Evolutionary conservation across 2,113 vertebrate genomes (phyloP).

Genomic region (Pygoscelis adeliae): DNA sequence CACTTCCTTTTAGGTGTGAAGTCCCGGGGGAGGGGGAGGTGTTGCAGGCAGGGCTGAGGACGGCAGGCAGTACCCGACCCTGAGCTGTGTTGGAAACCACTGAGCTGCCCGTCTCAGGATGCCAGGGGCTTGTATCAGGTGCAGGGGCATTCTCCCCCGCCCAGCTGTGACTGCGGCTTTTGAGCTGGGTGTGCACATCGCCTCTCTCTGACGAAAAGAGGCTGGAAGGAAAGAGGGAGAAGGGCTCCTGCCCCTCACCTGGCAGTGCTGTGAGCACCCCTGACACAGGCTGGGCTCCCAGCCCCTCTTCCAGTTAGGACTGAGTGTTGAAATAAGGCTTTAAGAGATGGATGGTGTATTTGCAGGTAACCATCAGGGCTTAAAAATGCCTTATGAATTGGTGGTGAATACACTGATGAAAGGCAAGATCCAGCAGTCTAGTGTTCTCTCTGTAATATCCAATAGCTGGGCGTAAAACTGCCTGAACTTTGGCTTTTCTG

Average conservation of each 20-base stretch:
- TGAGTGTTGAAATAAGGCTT: neutral
- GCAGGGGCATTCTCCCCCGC: neutral
- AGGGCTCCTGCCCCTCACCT: neutral
- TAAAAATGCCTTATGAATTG: neutral
- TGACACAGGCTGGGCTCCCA: neutral
- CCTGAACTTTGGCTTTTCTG: neutral
- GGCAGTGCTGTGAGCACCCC: neutral
- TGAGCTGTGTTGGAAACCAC: rapidly evolving
- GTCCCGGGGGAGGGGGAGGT: rapidly evolving
- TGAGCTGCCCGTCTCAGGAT: rapidly evolving
- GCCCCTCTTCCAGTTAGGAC: neutral
- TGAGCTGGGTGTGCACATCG: neutral
- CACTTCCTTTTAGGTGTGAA: neutral
- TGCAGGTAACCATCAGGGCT: neutral
- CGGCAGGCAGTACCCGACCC: rapidly evolving
- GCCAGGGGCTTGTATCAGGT: rapidly evolving
- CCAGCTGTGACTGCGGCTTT: rapidly evolving
- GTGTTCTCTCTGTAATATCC: neutral
- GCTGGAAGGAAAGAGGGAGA: neutral
- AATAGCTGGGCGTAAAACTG: neutral
- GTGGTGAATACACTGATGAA: neutral
- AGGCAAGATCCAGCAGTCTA: neutral
- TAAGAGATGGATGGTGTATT: neutral
- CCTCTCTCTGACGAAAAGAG: neutral
- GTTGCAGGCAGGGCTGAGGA: neutral